These are phyloP conservation scores for Acanthornis magna DNA, from an alignment of 2,797 vertebrate genomes.

Conservation along the genomic window DNA sequence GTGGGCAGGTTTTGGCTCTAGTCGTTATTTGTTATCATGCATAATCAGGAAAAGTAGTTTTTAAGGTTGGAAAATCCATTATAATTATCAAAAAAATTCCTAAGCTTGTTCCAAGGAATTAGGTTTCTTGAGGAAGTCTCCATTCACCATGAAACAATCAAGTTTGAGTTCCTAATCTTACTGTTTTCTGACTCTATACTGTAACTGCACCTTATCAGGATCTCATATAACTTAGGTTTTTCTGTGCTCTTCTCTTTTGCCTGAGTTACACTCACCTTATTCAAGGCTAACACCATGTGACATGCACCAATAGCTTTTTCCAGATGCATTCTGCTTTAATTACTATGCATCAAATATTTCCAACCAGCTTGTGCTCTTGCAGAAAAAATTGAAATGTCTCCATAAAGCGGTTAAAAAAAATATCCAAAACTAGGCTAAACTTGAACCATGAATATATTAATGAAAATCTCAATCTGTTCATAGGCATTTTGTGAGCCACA, in stretches of 20 bases:
- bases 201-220: not conserved
- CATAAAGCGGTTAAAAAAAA: not conserved
- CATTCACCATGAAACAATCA: not conserved
- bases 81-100: not conserved
- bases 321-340: not conserved
- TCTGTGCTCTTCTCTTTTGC: not conserved
- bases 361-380: not conserved
- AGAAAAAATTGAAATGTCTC: not conserved
- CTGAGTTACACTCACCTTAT: not conserved
- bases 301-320: not conserved
- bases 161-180: not conserved
- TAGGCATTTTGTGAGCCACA: not conserved
- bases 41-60: not conserved
- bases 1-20: not conserved
- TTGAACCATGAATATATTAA: constrained; percentile 38
- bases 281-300: not conserved
- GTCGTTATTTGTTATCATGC: not conserved
- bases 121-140: not conserved
- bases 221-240: not conserved
- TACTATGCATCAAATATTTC: not conserved
- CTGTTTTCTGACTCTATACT: not conserved
- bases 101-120: not conserved
- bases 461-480: constrained; percentile 38
- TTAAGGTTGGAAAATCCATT: not conserved
- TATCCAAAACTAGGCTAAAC: not conserved